Evolutionary conservation across 2,797 vertebrate genomes (phyloP).

Genomic region (Heterohyrax brucei): DNA sequence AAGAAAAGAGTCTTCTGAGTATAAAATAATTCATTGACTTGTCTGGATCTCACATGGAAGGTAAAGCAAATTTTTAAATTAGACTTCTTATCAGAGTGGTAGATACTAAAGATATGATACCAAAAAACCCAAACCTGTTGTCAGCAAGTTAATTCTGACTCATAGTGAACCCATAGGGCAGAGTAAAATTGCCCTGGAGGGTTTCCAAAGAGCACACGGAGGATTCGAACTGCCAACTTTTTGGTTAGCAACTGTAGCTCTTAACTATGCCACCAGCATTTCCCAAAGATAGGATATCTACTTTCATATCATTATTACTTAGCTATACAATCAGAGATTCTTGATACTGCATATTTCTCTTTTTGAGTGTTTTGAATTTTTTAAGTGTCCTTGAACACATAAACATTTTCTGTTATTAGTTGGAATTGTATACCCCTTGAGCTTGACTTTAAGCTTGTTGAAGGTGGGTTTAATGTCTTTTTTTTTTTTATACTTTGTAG

Average conservation of each 20-base stretch:
- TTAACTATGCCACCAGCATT: too few species aligned
- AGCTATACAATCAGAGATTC: neutral
- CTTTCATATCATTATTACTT: neutral
- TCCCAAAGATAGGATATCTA: neutral
- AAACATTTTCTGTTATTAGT: neutral
- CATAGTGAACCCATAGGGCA: too few species aligned
- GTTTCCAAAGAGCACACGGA: too few species aligned
- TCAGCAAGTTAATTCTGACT: too few species aligned
- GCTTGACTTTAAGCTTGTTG: neutral
- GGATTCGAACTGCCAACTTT: too few species aligned
- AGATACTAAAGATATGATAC: neutral
- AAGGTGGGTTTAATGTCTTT: neutral
- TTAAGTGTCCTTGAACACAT: neutral
- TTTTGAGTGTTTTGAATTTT: conserved; percentile 32
- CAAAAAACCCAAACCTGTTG: too few species aligned
- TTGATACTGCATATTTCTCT: neutral
- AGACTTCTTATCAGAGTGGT: neutral
- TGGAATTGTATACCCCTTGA: neutral
- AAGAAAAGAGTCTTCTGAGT: neutral
- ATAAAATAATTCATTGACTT: neutral
- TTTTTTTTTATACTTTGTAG: neutral
- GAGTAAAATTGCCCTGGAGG: too few species aligned
- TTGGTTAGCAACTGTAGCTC: too few species aligned
- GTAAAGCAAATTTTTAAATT: conserved; percentile 22
- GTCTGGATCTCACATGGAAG: neutral